Evolutionary conservation across 2,888 invertebrate species (phyloP).

Genomic region (Limnephilus lunatus): DNA sequence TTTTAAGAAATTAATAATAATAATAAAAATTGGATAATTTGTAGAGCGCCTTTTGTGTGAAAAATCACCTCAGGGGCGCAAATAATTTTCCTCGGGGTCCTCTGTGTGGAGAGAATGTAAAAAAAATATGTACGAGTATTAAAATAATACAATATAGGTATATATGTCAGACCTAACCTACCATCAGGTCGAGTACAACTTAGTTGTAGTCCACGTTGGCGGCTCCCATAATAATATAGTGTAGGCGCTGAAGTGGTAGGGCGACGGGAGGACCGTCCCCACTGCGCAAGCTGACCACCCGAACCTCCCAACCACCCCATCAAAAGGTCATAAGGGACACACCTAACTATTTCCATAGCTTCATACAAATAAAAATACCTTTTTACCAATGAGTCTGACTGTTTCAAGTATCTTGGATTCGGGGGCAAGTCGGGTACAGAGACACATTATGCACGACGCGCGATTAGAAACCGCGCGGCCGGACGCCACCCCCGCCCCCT

Average conservation of each 20-base stretch:
- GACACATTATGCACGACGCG: constrained; percentile 63
- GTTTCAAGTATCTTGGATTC: constrained; percentile 9
- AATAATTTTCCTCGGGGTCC: too few species aligned
- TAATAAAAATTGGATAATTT: too few species aligned
- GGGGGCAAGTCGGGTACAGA: constrained; percentile 46
- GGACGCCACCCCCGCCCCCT: constrained; percentile 57
- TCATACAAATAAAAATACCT: background rate
- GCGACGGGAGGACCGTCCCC: constrained; percentile 39
- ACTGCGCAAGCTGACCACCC: constrained; percentile 1
- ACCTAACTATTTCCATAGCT: background rate
- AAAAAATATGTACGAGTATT: too few species aligned
- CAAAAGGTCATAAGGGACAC: background rate
- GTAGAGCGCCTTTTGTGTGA: too few species aligned
- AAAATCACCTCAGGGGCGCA: too few species aligned
- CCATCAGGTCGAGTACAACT: background rate
- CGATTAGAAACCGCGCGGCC: constrained; percentile 65
- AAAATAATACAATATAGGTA: too few species aligned
- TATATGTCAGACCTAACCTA: background rate
- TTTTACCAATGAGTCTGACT: background rate
- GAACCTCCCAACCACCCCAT: background rate
- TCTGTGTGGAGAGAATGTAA: too few species aligned
- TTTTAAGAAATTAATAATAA: too few species aligned
- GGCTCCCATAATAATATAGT: constrained; percentile 53
- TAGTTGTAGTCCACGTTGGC: constrained; percentile 42
- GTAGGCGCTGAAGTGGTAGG: constrained; percentile 43